Conservation (phyloP, 2,113 vertebrate genomes). For the Tinamus guttatus region DNA sequence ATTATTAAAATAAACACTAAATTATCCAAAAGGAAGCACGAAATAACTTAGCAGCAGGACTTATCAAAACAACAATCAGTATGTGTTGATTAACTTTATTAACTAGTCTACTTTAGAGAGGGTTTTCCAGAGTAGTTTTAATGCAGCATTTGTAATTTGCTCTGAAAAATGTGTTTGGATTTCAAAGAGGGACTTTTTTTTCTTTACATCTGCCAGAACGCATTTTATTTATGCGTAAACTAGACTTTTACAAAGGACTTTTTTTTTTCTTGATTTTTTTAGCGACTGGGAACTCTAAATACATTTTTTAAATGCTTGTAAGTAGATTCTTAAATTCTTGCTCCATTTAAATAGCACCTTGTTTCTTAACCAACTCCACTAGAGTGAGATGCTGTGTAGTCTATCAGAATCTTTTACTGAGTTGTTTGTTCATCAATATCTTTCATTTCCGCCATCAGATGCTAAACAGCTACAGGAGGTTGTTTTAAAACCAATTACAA, state of each 20-base stretch:
- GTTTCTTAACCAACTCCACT: background rate
- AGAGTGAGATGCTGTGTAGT: background rate
- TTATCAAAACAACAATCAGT: background rate
- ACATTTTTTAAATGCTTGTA: background rate
- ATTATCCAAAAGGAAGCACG: slow-evolving; percentile 22
- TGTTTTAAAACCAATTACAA: slow-evolving; percentile 6
- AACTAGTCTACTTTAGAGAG: background rate
- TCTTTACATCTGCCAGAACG: background rate
- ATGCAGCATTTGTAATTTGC: background rate
- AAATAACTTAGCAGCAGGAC: background rate
- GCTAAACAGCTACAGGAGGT: slow-evolving; percentile 12
- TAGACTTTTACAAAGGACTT: background rate
- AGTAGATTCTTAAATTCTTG: background rate
- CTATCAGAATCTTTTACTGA: background rate
- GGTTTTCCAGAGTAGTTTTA: background rate
- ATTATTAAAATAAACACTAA: background rate
- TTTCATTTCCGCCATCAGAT: slow-evolving; percentile 3
- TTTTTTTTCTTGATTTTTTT: background rate
- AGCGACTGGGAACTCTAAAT: background rate
- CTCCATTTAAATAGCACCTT: background rate
- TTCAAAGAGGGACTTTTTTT: background rate
- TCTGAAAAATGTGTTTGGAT: background rate
- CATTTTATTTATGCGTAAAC: background rate
- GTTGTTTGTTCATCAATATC: background rate
- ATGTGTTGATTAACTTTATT: background rate